A percentile compares a stretch with the other conserved stretches of the same genome.
Evolutionary conservation across 2,888 invertebrate genomes (phyloP).

Genomic region (Drosophila trichaetosa): DNA sequence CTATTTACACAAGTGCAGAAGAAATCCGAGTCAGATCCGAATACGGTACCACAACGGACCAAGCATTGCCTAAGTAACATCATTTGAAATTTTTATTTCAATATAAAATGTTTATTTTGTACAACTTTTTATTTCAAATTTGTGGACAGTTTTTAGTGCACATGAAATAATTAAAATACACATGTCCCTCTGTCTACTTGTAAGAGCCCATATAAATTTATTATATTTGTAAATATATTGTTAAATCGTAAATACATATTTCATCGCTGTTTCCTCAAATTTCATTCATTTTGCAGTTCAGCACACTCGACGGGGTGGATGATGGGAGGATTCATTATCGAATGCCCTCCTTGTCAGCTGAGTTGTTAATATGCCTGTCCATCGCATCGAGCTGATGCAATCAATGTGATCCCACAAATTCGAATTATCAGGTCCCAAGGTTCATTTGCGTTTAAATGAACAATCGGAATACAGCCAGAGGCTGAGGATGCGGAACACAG

Average conservation of each 20-base stretch:
- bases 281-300: background rate
- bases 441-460: conserved; percentile 78
- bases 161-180: background rate
- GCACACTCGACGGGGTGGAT: background rate
- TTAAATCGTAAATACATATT: background rate
- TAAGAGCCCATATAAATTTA: background rate
- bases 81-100: too few relatives aligned
- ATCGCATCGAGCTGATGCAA: conserved; percentile 31
- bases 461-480: conserved; percentile 27
- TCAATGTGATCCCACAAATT: conserved; percentile 46
- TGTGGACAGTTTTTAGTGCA: background rate
- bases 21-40: too few relatives aligned
- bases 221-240: background rate
- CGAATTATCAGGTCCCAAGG: conserved; percentile 58
- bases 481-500: conserved; percentile 10
- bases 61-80: too few relatives aligned
- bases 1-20: too few relatives aligned
- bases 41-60: too few relatives aligned
- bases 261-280: background rate
- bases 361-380: background rate
- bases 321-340: background rate
- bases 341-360: background rate
- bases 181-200: too few relatives aligned
- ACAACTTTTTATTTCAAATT: background rate
- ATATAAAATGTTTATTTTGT: too few relatives aligned